These are phyloP conservation scores for Actinia tenebrosa DNA, from an alignment of 64 coral and sea anemone genomes.

Conservation along the genomic window DNA sequence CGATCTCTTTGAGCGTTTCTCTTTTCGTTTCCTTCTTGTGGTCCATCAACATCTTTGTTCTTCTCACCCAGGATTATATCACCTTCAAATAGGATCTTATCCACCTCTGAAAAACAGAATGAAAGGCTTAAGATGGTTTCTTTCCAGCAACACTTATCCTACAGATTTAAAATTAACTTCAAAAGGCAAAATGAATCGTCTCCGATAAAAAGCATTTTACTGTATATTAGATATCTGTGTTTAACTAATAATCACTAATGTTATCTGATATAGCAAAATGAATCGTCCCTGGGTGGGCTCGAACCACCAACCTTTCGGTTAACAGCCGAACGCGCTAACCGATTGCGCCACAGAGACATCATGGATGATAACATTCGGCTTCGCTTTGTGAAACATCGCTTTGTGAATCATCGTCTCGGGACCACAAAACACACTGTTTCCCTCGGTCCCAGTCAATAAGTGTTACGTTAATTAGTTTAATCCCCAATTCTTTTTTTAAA, in stretches of 20 bases:
- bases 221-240: not conserved
- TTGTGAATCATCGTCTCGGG: no score
- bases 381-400: no score
- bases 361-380: no score
- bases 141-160: not conserved
- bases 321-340: not conserved
- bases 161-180: no score
- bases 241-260: no score
- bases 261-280: not conserved
- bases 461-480: no score
- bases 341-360: not conserved
- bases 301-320: not conserved
- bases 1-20: slow-evolving; percentile 39
- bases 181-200: no score
- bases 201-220: no score
- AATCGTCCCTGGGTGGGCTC: not conserved
- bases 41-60: slow-evolving; percentile 16
- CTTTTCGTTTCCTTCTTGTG: not conserved
- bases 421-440: no score
- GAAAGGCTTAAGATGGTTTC: not conserved
- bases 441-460: no score
- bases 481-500: no score
- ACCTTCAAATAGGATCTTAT: slow-evolving; percentile 41
- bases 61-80: slow-evolving; percentile 3
- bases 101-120: not conserved